Percentiles rank a stretch among this genome's conserved stretches.
Evolutionary conservation across 2,797 vertebrate species (phyloP).

Genomic region (Bradypodion ventrale): DNA sequence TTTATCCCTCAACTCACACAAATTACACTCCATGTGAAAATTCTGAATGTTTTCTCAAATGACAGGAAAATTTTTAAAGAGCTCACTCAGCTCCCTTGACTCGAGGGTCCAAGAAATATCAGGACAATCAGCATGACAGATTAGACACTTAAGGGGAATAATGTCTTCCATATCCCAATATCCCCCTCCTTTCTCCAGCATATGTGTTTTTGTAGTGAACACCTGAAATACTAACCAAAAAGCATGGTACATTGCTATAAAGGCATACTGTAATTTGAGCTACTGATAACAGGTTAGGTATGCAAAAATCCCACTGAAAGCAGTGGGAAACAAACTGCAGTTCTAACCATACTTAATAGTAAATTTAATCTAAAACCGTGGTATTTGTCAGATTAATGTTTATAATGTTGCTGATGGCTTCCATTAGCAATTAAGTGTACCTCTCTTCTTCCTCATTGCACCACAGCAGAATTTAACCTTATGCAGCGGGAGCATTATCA

Average conservation of each 20-base stretch:
- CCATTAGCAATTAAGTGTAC: background rate
- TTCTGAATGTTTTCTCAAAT: too few relatives aligned
- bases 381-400: background rate
- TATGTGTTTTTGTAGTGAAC: background rate
- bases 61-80: too few relatives aligned
- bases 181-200: background rate
- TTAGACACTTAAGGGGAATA: background rate
- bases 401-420: background rate
- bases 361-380: background rate
- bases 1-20: too few relatives aligned
- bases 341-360: background rate
- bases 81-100: background rate
- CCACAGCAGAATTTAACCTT: background rate
- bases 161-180: too few relatives aligned
- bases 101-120: background rate
- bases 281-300: background rate
- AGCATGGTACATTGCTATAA: background rate
- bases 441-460: background rate
- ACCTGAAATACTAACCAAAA: background rate
- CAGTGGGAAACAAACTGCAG: background rate
- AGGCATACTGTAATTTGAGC: background rate
- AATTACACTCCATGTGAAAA: too few relatives aligned
- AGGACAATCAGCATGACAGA: background rate
- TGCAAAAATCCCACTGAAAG: background rate
- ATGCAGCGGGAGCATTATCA: background rate